A percentile compares a stretch with the other conserved stretches of the same genome.
These are phyloP conservation scores for Tiliacea citrago DNA, from an alignment of 2,888 invertebrate genomes.

Conservation along the genomic window DNA sequence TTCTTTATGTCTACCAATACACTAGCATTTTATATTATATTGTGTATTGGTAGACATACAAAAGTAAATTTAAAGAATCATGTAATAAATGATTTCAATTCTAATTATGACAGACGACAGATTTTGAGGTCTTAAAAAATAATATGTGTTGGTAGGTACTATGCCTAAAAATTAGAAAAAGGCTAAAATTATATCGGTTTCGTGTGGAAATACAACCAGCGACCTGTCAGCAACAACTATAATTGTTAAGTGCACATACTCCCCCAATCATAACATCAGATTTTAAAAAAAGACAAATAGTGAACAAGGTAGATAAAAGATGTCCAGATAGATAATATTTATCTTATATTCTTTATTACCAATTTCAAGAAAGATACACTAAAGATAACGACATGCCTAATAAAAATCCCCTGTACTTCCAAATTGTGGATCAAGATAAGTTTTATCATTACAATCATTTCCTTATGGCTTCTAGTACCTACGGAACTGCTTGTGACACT, in stretches of 20 bases:
- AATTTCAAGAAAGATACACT: constrained; percentile 2
- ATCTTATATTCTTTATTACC: not conserved
- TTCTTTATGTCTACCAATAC: too few species aligned
- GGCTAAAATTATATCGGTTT: not conserved
- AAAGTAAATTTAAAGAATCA: too few species aligned
- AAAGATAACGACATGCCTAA: constrained; percentile 4
- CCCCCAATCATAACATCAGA: not conserved
- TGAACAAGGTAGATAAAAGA: not conserved
- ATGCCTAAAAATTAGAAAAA: not conserved
- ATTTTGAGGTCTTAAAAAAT: too few species aligned
- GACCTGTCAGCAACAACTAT: not conserved
- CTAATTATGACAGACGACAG: too few species aligned
- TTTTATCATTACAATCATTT: constrained; percentile 44
- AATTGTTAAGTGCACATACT: not conserved
- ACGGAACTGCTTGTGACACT: not conserved
- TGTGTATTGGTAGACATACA: too few species aligned
- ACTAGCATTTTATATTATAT: too few species aligned
- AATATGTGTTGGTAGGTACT: not conserved
- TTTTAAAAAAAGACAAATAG: not conserved
- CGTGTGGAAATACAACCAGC: not conserved
- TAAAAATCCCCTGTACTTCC: not conserved
- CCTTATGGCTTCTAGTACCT: constrained; percentile 26
- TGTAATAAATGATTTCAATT: too few species aligned
- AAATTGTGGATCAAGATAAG: constrained; percentile 26
- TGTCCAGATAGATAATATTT: not conserved